Evolutionary conservation across 2,797 vertebrate genomes (phyloP), one percentile per base, ranked within the genome.

Genomic region (Enteromius viviparus): DNA sequence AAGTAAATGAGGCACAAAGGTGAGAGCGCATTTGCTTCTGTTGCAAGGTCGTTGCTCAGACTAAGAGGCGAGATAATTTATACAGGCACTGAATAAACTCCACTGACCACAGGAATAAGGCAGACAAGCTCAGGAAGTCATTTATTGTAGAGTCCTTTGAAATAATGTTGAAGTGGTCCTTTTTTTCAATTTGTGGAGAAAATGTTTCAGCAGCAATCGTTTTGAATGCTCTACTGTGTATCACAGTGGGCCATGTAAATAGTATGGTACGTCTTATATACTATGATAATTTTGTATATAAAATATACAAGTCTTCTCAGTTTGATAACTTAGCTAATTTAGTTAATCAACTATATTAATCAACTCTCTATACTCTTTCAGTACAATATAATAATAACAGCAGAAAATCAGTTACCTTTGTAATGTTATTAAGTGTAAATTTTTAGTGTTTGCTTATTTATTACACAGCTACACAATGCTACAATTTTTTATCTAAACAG

Each of bases 11-110:
- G 80, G 83, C 84, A 76, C 84, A 85, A 87, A 87, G 89, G 89
- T 87, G 80, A 85, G 82, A 85, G 88, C 88, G 84, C 83, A 88
- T 91, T 81, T 58, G 87, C 76, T 82, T 89, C 87, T 85, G 84
- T 87, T 89, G 89, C 87, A 94, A 95, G 94, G 94, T 94, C 92
- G 91, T 82, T 91, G 87, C 60, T 88, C 65, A 85, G 88, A 89
- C 86, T 88, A 78, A 85, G 85, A 74, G 84, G 76, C 29, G n/a
- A 79, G 75, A 87, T 89, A 83, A 91, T 80, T 88, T 26, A 85
- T 81, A 83, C 29, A 75, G n/a, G 37, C 45, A n/a, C 74, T 78
- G 78, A 81, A 86, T 78, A 86, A 65, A 78, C 64, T 29, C 58
- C 68, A 60, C 75, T 84, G 78, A 81, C 19, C 85, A 87, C 85